Percentiles rank a stretch among this genome's conserved stretches.
Evolutionary conservation across 2,797 vertebrate species (phyloP).

Genomic region (Tokudaia tokunoshimensis): DNA sequence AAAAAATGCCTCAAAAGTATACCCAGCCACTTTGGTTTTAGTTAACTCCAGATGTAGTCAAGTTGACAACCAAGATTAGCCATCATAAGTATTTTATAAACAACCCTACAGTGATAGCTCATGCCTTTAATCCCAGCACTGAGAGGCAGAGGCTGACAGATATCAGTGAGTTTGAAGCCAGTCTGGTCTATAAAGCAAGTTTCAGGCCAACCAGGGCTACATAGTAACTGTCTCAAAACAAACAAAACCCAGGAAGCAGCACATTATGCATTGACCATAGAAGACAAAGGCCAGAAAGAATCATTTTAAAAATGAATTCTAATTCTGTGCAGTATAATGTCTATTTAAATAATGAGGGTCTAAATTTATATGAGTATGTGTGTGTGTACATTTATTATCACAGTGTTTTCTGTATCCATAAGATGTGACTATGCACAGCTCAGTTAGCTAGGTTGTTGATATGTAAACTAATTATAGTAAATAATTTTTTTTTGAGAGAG

Average conservation of each 20-base stretch:
- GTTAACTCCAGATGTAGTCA: background rate
- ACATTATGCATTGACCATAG: background rate
- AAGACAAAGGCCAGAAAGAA: background rate
- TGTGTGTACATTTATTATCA: background rate
- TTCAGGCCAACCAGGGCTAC: background rate
- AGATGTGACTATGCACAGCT: background rate
- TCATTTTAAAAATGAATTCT: background rate
- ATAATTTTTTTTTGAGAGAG: background rate
- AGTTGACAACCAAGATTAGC: background rate
- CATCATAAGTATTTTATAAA: background rate
- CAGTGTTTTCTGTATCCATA: background rate
- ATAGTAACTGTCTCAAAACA: background rate
- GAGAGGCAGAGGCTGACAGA: background rate
- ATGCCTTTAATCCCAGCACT: background rate
- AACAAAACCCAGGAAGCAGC: background rate
- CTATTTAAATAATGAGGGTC: constrained; percentile 46
- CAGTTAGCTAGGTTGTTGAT: constrained; percentile 16
- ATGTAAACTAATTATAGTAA: background rate
- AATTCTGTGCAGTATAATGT: background rate
- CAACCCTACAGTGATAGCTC: background rate
- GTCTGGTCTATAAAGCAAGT: background rate
- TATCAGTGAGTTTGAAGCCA: background rate
- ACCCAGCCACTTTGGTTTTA: background rate
- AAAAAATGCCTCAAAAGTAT: background rate
- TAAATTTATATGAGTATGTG: background rate